Evolutionary conservation across 1,140 invertebrate species (phyloP).

Genomic region (Drosophila elegans): DNA sequence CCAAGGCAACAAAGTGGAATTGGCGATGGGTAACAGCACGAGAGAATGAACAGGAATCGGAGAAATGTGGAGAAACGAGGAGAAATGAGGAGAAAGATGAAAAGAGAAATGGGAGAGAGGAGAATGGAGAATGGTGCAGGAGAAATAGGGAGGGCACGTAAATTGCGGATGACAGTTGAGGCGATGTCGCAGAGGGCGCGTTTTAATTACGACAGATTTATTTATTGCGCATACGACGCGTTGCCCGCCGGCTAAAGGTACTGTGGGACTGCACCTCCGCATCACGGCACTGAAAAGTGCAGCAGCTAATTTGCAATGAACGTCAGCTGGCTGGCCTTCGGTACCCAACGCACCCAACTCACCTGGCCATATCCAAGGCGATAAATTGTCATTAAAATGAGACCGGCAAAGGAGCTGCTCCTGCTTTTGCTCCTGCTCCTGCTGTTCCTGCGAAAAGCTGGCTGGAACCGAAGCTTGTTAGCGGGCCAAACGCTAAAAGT

Average conservation of each 20-base stretch:
- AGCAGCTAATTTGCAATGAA: slow-evolving; percentile 51
- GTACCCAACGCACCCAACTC: slow-evolving; percentile 16
- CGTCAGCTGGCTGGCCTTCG: slow-evolving; percentile 5
- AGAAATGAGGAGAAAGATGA: background rate
- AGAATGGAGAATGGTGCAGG: background rate
- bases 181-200: slow-evolving; percentile 35
- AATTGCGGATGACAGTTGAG: slow-evolving; percentile 67
- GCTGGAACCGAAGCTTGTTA: slow-evolving; percentile 52
- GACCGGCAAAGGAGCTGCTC: slow-evolving; percentile 5
- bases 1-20: slow-evolving; percentile 61
- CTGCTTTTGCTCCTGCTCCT: background rate
- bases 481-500: slow-evolving; percentile 63
- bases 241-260: slow-evolving; percentile 19
- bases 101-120: background rate
- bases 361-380: slow-evolving; percentile 37
- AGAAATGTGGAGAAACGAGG: background rate
- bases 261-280: background rate
- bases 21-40: slow-evolving; percentile 42
- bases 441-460: slow-evolving; percentile 5
- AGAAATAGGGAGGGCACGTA: slow-evolving; percentile 19
- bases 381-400: slow-evolving; percentile 73
- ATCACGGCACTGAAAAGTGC: slow-evolving; percentile 18
- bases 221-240: slow-evolving; percentile 74
- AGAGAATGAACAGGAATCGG: slow-evolving; percentile 15
- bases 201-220: slow-evolving; percentile 79